Base-by-base conservation (phyloP, 2,797 vertebrate species). In the Sebastes goodei region DNA sequence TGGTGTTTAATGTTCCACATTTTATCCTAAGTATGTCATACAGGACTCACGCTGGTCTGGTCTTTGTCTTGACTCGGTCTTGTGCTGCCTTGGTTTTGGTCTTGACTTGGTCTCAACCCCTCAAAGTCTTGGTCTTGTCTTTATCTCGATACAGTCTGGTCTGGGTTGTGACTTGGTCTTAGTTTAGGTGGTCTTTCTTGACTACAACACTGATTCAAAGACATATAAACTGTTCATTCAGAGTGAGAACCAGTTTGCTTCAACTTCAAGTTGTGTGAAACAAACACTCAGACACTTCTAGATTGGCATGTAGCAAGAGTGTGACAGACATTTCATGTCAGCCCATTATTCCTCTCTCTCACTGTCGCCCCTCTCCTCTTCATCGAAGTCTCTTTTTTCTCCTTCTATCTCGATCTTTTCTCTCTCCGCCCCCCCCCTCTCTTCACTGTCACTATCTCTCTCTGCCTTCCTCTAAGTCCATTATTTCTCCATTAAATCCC, bases 401-500 rank as follows among this genome's bases (percentile, higher is more conserved):
- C 20, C 10, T 20, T 65, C 14, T 30, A 25, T 57, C 49, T 61
- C 25, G 2, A 4, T 10, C 14, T 49, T 20, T 25, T 25, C 21
- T 2, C 29, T 14, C 23, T 4, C 3, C 21, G 11, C 63, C 29
- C 27, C 6, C 33, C 7, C 15, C 10, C 60, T 25, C 67, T 66
- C 62, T 35, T 60, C 61, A 3, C 57, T 4, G 6, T 17, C 68
- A 10, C 61, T 23, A 15, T 83, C 62, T 73, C 66, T n/a, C 65
- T 2, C 30, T 27, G 29, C 67, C 56, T 70, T 57, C 53, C 64
- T 75, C 68, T 38, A 30, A 82, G 7, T 85, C 81, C 81, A 91
- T 94, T 90, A 92, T 83, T 82, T 80, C 71, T 72, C 80, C 86
- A 88, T 93, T 88, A 89, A 88, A 90, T 87, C 61, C 68, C 82